Evolutionary conservation across 2,113 vertebrate genomes (phyloP).

Genomic region (Muscicapa adusta): DNA sequence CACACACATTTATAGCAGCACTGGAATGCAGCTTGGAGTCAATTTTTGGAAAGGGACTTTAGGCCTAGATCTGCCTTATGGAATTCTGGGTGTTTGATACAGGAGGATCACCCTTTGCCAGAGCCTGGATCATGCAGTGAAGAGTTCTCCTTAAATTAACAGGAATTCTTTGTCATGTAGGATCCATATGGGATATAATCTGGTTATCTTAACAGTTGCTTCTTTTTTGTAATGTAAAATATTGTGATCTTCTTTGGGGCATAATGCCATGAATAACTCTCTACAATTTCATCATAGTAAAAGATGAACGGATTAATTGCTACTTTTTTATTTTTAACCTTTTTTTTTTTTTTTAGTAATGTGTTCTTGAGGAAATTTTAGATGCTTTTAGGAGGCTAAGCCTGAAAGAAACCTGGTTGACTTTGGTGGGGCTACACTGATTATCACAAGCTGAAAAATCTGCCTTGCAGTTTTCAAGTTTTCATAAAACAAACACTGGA

Average conservation of each 20-base stretch:
- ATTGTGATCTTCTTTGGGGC: background rate
- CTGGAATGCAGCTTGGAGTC: conserved; percentile 46
- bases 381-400: background rate
- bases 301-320: background rate
- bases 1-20: conserved; percentile 1
- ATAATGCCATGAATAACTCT: background rate
- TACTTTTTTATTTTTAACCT: background rate
- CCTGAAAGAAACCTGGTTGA: background rate
- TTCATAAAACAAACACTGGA: background rate
- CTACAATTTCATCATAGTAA: background rate
- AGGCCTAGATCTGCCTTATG: background rate
- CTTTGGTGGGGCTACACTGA: background rate
- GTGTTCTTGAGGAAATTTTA: background rate
- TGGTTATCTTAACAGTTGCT: background rate
- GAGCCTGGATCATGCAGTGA: background rate
- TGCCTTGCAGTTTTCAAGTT: background rate
- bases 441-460: background rate
- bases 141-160: background rate
- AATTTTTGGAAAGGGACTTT: background rate
- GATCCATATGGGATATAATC: background rate
- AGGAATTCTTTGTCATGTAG: background rate
- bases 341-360: background rate
- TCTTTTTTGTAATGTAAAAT: background rate
- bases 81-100: background rate
- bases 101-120: background rate